phyloP scores from a whole-genome alignment of 2,797 vertebrate species.

The Hephaestus fuliginosus region DNA sequence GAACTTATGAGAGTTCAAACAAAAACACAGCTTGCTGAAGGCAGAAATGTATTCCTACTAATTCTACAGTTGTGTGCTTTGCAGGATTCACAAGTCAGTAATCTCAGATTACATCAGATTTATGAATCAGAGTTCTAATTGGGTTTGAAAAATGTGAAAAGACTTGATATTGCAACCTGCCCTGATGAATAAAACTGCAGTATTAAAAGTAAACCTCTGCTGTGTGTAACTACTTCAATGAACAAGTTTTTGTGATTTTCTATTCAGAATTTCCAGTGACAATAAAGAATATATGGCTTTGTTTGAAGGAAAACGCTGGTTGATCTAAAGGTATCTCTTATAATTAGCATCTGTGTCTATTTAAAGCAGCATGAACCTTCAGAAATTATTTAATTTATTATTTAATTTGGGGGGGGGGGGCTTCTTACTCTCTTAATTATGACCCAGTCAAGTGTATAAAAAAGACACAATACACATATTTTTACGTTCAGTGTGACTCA shows the following conservation, averaged over 20 bases:
- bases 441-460: no score
- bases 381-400: not conserved
- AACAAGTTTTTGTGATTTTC: not conserved
- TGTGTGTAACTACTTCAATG: not conserved
- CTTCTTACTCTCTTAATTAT: no score
- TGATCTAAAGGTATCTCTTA: not conserved
- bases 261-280: not conserved
- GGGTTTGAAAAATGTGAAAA: not conserved
- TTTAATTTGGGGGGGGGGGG: no score
- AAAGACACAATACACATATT: no score
- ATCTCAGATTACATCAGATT: not conserved
- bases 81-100: not conserved
- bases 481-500: no score
- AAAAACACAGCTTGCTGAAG: no score
- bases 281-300: not conserved
- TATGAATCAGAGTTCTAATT: not conserved
- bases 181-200: constrained; percentile 23
- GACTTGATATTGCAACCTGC: not conserved
- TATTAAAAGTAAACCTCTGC: not conserved
- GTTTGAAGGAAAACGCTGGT: not conserved
- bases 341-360: not conserved
- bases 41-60: not conserved
- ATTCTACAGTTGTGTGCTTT: not conserved
- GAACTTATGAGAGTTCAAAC: not conserved
- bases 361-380: not conserved